Conservation (phyloP, 2,888 invertebrate genomes). For the Chromoteleia sp. region DNA sequence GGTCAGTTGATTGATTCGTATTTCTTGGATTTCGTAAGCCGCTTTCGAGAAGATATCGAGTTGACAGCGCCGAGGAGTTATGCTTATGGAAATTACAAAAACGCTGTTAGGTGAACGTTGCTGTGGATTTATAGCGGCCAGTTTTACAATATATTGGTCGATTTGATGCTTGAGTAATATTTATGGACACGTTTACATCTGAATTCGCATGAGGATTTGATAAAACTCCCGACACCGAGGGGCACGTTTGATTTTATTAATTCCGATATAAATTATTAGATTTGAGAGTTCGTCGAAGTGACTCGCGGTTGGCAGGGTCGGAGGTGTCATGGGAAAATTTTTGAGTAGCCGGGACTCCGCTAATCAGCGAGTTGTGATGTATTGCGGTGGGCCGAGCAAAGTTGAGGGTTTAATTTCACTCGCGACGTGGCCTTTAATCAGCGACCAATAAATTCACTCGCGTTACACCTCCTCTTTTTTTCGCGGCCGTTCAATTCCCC, state of each 20-base stretch:
- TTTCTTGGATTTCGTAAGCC: slow-evolving; percentile 63
- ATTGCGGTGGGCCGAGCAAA: slow-evolving; percentile 20
- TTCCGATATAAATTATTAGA: slow-evolving; percentile 54
- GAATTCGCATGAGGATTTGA: slow-evolving; percentile 59
- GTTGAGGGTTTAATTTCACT: slow-evolving; percentile 61
- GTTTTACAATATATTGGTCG: slow-evolving; percentile 64
- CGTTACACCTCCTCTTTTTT: neutral
- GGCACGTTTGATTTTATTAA: slow-evolving; percentile 53
- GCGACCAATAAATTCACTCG: slow-evolving; percentile 57
- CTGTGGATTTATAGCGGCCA: slow-evolving; percentile 61
- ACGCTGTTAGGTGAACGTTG: slow-evolving; percentile 53
- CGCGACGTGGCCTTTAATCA: slow-evolving; percentile 78
- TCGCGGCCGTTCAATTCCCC: neutral
- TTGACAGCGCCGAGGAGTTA: slow-evolving; percentile 57
- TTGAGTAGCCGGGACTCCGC: neutral
- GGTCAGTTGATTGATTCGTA: slow-evolving; percentile 61
- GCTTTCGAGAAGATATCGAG: slow-evolving; percentile 55
- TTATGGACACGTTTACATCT: slow-evolving; percentile 61
- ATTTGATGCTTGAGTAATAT: slow-evolving; percentile 68
- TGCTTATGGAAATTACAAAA: slow-evolving; percentile 67
- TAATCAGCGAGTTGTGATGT: slow-evolving; percentile 35
- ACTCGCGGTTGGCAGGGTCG: slow-evolving; percentile 9
- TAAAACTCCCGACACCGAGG: slow-evolving; percentile 34
- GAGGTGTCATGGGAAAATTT: slow-evolving; percentile 50
- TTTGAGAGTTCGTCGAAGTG: slow-evolving; percentile 28